Evolutionary conservation across 2,113 vertebrate genomes (phyloP), one percentile per base, ranked within the genome.

Genomic region (Bos indicus): DNA sequence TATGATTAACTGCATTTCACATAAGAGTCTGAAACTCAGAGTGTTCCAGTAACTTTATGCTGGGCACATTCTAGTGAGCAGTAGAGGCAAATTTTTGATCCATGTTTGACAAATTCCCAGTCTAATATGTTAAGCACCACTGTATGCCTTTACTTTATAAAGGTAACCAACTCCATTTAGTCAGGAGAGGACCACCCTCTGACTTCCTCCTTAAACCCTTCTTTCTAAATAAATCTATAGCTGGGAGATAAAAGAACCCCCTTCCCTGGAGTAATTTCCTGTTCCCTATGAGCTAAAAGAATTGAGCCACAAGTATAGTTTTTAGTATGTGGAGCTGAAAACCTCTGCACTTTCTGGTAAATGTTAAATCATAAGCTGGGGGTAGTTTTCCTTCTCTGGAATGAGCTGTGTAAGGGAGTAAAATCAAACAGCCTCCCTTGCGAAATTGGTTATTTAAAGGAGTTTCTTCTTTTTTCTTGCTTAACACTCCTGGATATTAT

Each of bases 161-260:
- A 95, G 51, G 36, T 82, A 56, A 15, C 92, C 67, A 96, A 59
- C 67, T 57, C 25, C 26, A 36, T 94, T 92, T 86, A 91, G 28
- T 82, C 14, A 83, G 77, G 36, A 9, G 86, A 94, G 33, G 54
- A 30, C 46, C 25, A 59, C 13, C 48, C 23, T 94, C 40, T 83
- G 88, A 93, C 82, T 40, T 71, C 67, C 67, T 90, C 52, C 67
- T 36, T 64, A 25, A 81, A 60, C 56, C 40, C 36, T 40, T 87
- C 59, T 62, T 90, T 96, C 62, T 94, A 85, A 97, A 87, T 59
- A 94, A 95, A 97, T 80, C 51, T 60, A 62, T 6, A 87, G 36
- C 59, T 89, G 86, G 26, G 26, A 97, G n/a, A 94, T 89, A 33
- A 87, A 95, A 96, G 52, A 86, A 25, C 52, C 5, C 33, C 54